Conservation (phyloP, 2,113 vertebrate species). For the Hylia prasina region DNA sequence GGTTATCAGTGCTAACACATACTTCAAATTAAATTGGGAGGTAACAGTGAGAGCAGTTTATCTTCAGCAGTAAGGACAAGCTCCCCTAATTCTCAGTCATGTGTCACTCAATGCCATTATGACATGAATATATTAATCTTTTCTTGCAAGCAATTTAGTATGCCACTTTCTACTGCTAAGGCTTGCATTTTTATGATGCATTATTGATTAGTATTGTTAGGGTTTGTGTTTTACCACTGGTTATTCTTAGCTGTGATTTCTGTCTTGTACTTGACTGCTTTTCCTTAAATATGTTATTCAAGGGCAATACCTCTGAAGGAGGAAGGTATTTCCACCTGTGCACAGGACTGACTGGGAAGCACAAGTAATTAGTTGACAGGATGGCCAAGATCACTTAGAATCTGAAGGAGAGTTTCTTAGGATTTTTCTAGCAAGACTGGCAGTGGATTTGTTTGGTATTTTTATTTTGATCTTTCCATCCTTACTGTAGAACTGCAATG, state of each 20-base stretch:
- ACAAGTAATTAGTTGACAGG: background rate
- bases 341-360: background rate
- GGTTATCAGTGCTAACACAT: slow-evolving; percentile 19
- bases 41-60: background rate
- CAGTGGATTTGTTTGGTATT: background rate
- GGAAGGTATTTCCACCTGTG: background rate
- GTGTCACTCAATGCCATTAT: background rate
- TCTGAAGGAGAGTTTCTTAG: background rate
- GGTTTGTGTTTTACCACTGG: background rate
- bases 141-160: background rate
- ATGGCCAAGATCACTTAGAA: background rate
- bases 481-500: background rate
- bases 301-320: background rate
- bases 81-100: background rate
- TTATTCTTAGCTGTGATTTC: background rate
- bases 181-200: background rate
- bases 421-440: background rate
- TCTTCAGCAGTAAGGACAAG: background rate
- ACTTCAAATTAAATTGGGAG: background rate
- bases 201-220: background rate
- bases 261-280: background rate
- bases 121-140: slow-evolving; percentile 1
- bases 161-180: background rate
- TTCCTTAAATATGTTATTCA: background rate
- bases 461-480: background rate